These are phyloP conservation scores for Xylota sylvarum DNA, from an alignment of 2,888 invertebrate genomes.

Conservation along the genomic window DNA sequence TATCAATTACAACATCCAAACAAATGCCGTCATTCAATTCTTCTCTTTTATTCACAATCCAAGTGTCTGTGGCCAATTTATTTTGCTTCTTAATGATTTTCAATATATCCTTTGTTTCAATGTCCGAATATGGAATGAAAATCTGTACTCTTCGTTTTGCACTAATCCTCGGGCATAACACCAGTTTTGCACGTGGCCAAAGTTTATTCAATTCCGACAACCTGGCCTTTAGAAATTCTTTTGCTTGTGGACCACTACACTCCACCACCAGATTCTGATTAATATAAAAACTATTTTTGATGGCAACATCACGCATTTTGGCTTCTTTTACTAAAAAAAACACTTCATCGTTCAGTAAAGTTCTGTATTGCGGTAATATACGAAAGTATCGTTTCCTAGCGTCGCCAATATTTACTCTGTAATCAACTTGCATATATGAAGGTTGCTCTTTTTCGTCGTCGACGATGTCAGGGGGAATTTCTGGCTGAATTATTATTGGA, in stretches of 20 bases:
- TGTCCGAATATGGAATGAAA: neutral
- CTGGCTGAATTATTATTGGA: neutral
- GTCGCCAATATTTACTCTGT: conserved; percentile 49
- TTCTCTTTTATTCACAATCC: neutral
- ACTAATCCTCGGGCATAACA: conserved; percentile 13
- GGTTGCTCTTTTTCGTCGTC: neutral
- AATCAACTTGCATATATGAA: neutral
- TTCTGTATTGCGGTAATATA: neutral
- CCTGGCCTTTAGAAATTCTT: neutral
- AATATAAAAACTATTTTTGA: neutral
- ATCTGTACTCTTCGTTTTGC: conserved; percentile 7
- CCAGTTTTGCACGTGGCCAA: conserved; percentile 4
- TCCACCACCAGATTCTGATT: conserved; percentile 24
- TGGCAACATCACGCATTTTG: neutral
- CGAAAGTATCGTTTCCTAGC: conserved; percentile 11
- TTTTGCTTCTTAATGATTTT: conserved; percentile 31
- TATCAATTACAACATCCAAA: conserved; percentile 39
- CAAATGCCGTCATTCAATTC: conserved; percentile 1
- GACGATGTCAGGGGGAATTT: too few relatives aligned
- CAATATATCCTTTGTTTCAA: conserved; percentile 19
- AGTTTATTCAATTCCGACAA: neutral
- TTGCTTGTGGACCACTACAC: neutral
- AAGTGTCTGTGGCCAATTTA: conserved; percentile 3
- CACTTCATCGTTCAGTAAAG: neutral
- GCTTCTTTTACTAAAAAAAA: neutral